Percentiles rank a stretch among this genome's conserved stretches.
These are phyloP conservation scores for Characodon lateralis DNA, from an alignment of 2,797 vertebrate species.

Conservation along the genomic window DNA sequence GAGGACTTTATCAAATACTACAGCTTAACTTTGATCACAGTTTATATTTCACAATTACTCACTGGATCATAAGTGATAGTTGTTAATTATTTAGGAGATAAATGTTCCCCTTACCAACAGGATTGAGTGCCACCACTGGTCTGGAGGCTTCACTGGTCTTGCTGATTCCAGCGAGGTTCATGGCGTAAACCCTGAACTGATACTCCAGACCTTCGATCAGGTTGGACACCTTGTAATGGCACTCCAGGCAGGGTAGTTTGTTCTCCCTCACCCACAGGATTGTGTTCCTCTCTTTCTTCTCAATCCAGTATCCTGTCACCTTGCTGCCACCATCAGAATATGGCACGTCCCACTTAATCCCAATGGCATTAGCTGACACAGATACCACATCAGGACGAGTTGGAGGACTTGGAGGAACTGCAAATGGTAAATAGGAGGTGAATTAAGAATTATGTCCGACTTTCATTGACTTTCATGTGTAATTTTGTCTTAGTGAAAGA, in stretches of 20 bases:
- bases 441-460: neutral
- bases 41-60: neutral
- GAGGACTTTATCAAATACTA: neutral
- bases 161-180: slow-evolving; percentile 96
- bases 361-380: slow-evolving; percentile 89
- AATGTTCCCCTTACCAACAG: slow-evolving; percentile 88
- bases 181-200: slow-evolving; percentile 95
- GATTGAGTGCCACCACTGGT: slow-evolving; percentile 92
- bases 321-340: slow-evolving; percentile 97
- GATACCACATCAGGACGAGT: slow-evolving; percentile 91
- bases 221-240: slow-evolving; percentile 90
- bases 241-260: slow-evolving; percentile 93
- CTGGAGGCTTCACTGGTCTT: slow-evolving; percentile 98
- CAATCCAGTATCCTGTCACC: slow-evolving; percentile 96
- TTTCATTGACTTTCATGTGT: neutral
- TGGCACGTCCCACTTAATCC: slow-evolving; percentile 95
- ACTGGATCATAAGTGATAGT: neutral
- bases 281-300: slow-evolving; percentile 99
- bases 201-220: slow-evolving; percentile 97
- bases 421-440: slow-evolving; percentile 3
- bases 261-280: slow-evolving; percentile 99
- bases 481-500: neutral
- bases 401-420: slow-evolving; percentile 96
- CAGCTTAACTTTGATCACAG: neutral
- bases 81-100: neutral